Base-by-base conservation (phyloP, 2,113 vertebrate genomes). In the Campylorhamphus procurvoides region DNA sequence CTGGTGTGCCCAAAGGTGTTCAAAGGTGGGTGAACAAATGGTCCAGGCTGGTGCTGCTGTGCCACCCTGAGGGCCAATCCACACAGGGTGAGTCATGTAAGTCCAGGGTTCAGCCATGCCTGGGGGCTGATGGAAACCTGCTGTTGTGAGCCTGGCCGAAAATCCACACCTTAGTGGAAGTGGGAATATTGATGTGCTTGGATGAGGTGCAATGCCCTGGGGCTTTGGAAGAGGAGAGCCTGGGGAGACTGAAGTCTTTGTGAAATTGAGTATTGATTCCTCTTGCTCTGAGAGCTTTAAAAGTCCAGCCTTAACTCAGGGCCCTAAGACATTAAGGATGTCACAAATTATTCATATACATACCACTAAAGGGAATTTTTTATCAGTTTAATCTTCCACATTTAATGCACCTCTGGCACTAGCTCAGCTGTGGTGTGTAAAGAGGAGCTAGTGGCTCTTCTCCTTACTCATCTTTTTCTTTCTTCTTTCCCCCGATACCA, bases 231-330 rank as follows among this genome's bases (percentile, higher is more conserved):
- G 42, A 96, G 35, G 10, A 85, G 62, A 87, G 56, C 56, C n/a
- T 72, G 56, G 47, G 62, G 78, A 85, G 15, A 3, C n/a, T 20
- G 69, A 84, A 89, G 84, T 79, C 71, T 86, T 88, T 90, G 53
- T 76, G 90, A 96, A 97, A 97, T 64, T 95, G 76, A 95, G 87
- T 95, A 97, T 97, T 90, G 93, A 96, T 96, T 95, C 18, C 28
- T 93, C 69, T 90, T 82, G 62, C 72, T 95, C 13, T 19, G 53
- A 72, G 33, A 84, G 52, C 64, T 97, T 92, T 94, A 39, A 79
- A 83, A 78, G 24, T 79, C 50, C 25, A 75, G 18, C 58, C 44
- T 84, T 60, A 84, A 50, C 33, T 92, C 46, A 23, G 39, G 24
- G 58, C 16, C 15, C 35, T 58, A 33, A 52, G 47, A 69, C 18